A percentile compares a stretch with the other conserved stretches of the same genome.
Conservation (phyloP, 2,888 invertebrate species). For the Leptinotarsa peninsularis region DNA sequence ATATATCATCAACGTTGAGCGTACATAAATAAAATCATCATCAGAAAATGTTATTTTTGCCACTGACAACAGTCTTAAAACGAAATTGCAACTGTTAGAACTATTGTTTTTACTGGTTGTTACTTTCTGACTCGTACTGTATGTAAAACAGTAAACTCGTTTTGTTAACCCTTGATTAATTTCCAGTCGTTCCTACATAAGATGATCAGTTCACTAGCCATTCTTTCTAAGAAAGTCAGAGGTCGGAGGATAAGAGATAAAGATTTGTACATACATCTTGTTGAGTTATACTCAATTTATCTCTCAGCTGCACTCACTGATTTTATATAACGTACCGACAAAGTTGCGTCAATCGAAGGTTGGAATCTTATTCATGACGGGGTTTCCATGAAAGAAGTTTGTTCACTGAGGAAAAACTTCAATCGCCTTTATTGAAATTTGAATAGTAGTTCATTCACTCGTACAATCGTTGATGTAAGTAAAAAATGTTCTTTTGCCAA, state of each 20-base stretch:
- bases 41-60: too few species aligned
- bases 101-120: too few species aligned
- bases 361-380: background rate
- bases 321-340: background rate
- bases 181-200: background rate
- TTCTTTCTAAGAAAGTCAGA: conserved; percentile 1
- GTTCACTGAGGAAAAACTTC: too few species aligned
- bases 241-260: conserved; percentile 1
- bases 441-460: too few species aligned
- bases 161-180: background rate
- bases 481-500: too few species aligned
- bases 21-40: too few species aligned
- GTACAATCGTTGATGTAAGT: too few species aligned
- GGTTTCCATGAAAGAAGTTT: background rate
- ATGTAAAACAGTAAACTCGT: background rate
- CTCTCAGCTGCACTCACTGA: background rate
- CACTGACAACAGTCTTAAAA: too few species aligned
- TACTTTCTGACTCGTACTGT: background rate
- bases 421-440: too few species aligned
- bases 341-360: background rate
- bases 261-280: background rate
- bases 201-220: background rate
- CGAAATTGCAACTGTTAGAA: too few species aligned
- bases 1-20: too few species aligned
- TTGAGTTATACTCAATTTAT: background rate